A percentile compares a stretch with the other conserved stretches of the same genome.
Evolutionary conservation across 2,797 vertebrate species (phyloP).

Genomic region (Acipenser transmontanus): DNA sequence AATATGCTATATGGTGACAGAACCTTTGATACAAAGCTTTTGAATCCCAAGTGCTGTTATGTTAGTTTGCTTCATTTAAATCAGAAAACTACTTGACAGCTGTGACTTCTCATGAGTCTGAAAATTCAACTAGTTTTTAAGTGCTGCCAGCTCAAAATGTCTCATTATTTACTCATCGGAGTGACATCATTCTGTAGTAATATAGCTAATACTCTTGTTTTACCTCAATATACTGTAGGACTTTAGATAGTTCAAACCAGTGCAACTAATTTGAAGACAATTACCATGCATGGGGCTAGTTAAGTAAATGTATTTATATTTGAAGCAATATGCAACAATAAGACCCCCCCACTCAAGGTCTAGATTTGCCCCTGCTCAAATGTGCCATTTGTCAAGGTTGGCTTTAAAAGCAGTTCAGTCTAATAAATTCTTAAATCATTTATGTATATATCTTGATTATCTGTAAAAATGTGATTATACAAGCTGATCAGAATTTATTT

Average conservation of each 20-base stretch:
- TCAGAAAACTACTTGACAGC: neutral
- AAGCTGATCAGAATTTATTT: conserved; percentile 30
- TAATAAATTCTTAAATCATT: conserved; percentile 1
- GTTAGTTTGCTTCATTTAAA: neutral
- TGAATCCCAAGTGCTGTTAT: neutral
- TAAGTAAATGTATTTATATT: neutral
- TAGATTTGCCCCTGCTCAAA: conserved; percentile 85
- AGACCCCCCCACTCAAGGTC: conserved; percentile 43
- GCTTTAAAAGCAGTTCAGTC: conserved; percentile 16
- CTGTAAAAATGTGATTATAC: conserved; percentile 23
- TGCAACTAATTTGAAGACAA: neutral
- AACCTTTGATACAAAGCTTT: neutral
- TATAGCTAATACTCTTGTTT: neutral
- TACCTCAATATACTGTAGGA: neutral
- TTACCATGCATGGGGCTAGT: neutral
- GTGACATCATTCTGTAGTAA: neutral
- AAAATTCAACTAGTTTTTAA: conserved; percentile 6
- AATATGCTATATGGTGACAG: neutral
- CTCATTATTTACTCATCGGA: conserved; percentile 4
- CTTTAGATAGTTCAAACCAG: neutral
- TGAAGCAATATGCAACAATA: neutral
- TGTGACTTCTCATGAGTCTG: neutral
- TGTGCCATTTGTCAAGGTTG: conserved; percentile 47
- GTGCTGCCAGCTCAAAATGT: conserved; percentile 4
- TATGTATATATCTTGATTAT: neutral